Evolutionary conservation across 1,140 invertebrate genomes (phyloP).

Genomic region (Plutomurus gul): DNA sequence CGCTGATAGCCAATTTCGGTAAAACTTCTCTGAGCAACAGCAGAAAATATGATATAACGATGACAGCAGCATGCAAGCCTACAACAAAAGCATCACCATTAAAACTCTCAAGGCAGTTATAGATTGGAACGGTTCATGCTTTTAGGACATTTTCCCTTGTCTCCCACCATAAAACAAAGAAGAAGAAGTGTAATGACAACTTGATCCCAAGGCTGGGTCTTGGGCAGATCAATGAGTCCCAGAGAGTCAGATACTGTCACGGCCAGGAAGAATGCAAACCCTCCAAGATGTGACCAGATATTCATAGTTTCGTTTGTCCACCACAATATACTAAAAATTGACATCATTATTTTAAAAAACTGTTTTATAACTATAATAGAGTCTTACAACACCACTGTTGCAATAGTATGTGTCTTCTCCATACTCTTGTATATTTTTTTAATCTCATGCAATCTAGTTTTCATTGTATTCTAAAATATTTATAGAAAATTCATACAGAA

Average conservation of each 20-base stretch:
- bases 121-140: background rate
- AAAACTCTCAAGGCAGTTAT: background rate
- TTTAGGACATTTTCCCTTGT: background rate
- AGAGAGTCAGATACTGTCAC: conserved; percentile 83
- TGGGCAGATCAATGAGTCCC: conserved; percentile 70
- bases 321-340: conserved; percentile 79
- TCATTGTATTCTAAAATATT: too few species aligned
- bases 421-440: too few species aligned
- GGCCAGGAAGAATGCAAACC: conserved; percentile 83
- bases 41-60: conserved; percentile 92
- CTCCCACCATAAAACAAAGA: conserved; percentile 80
- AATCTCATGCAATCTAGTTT: too few species aligned
- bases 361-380: too few species aligned
- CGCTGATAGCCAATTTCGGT: conserved; percentile 83
- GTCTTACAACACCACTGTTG: too few species aligned
- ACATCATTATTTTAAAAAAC: conserved; percentile 33
- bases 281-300: conserved; percentile 94
- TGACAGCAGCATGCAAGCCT: conserved; percentile 92
- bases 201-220: conserved; percentile 76
- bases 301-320: conserved; percentile 98
- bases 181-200: conserved; percentile 79
- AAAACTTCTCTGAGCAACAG: conserved; percentile 84
- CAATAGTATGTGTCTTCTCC: too few species aligned
- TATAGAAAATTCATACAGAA: too few species aligned
- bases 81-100: conserved; percentile 53